Evolutionary conservation across 2,797 vertebrate species (phyloP).

Genomic region (Pitangus sulphuratus): DNA sequence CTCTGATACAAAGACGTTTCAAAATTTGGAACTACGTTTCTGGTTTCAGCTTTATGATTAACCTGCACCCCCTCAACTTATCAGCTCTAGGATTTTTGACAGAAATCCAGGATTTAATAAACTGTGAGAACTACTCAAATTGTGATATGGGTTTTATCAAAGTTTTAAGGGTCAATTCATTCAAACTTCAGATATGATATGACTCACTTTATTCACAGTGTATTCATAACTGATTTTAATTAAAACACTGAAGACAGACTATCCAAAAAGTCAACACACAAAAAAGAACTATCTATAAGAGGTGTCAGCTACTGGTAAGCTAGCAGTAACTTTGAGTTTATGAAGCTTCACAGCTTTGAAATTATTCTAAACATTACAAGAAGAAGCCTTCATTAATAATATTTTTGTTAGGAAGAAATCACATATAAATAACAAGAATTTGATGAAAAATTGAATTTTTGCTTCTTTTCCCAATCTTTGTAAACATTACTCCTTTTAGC

Average conservation of each 20-base stretch:
- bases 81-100: neutral
- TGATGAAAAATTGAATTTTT: neutral
- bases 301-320: neutral
- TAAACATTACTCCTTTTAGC: neutral
- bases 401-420: neutral
- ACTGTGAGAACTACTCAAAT: neutral
- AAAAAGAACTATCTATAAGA: neutral
- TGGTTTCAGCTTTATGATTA: neutral
- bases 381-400: neutral
- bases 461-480: neutral
- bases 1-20: neutral
- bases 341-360: neutral
- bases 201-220: neutral
- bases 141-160: neutral
- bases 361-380: neutral
- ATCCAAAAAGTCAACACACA: neutral
- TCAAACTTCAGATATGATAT: neutral
- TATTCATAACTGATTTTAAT: neutral
- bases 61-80: neutral
- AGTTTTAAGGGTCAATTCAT: neutral
- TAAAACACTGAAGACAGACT: neutral
- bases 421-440: neutral
- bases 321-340: neutral
- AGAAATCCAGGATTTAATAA: neutral
- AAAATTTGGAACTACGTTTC: neutral